A percentile compares a stretch with the other conserved stretches of the same genome.
These are phyloP conservation scores for Prosapia bicincta DNA, from an alignment of 2,888 invertebrate genomes.

Conservation along the genomic window DNA sequence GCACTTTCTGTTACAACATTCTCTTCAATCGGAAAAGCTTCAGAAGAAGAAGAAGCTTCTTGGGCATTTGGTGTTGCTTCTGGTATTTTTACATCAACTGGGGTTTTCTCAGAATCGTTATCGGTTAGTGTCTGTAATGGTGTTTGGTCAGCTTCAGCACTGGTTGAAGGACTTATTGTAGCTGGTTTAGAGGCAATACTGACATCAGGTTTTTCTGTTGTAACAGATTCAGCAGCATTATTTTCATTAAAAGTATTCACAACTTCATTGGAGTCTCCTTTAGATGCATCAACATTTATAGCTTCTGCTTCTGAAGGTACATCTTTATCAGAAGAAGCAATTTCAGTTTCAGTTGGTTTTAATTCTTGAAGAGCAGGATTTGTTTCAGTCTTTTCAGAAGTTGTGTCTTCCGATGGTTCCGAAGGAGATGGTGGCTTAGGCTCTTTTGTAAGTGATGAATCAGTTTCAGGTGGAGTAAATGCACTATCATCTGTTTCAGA, in stretches of 20 bases:
- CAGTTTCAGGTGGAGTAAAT: neutral
- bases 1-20: neutral
- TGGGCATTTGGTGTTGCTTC: neutral
- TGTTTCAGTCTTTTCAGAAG: neutral
- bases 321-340: neutral
- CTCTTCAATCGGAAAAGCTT: neutral
- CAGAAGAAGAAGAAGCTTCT: neutral
- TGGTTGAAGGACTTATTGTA: conserved; percentile 7
- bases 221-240: neutral
- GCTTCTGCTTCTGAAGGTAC: neutral
- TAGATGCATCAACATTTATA: neutral
- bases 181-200: neutral
- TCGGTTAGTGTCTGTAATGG: neutral
- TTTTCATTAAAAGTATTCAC: neutral
- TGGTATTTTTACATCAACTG: neutral
- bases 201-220: neutral
- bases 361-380: neutral
- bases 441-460: neutral
- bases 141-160: conserved; percentile 17
- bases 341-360: neutral
- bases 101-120: conserved; percentile 3
- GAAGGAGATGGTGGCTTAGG: neutral
- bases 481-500: neutral
- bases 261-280: neutral
- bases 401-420: neutral